Percentiles rank a stretch among this genome's conserved stretches.
These are phyloP conservation scores for Psilopsiagon aymara DNA, from an alignment of 2,113 vertebrate species.

Conservation along the genomic window DNA sequence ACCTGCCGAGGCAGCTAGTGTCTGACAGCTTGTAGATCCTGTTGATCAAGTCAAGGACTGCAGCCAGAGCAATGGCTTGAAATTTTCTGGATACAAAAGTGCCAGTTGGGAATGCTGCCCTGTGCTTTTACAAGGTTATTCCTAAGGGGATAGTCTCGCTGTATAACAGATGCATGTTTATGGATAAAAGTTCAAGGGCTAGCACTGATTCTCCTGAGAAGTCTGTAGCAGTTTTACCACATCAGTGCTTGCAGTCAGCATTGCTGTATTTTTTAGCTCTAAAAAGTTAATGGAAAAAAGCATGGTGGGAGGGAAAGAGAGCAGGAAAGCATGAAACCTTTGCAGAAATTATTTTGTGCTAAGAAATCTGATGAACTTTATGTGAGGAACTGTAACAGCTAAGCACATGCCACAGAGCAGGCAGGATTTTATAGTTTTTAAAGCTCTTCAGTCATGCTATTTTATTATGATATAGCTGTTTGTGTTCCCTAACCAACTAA, in stretches of 20 bases:
- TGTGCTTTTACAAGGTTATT: conserved; percentile 6
- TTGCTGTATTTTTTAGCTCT: not conserved
- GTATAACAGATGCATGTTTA: not conserved
- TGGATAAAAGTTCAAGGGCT: conserved; percentile 4
- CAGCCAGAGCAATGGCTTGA: conserved; percentile 29
- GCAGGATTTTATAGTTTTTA: not conserved
- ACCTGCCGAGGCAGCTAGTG: not conserved
- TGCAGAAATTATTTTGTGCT: conserved; percentile 38
- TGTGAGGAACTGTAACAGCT: not conserved
- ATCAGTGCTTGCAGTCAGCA: not conserved
- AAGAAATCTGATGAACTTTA: conserved; percentile 15
- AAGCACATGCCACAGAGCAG: not conserved
- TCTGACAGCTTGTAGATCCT: not conserved
- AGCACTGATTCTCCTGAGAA: not conserved
- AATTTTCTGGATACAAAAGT: conserved; percentile 3
- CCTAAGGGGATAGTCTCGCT: not conserved
- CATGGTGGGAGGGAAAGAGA: not conserved
- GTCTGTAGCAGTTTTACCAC: not conserved
- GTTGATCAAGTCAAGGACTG: conserved; percentile 32
- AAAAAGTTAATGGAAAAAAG: not conserved
- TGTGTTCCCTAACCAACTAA: not conserved
- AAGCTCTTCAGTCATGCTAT: not conserved
- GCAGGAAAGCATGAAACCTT: not conserved
- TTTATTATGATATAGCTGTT: not conserved
- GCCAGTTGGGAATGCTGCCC: not conserved